Conservation (phyloP, 2,888 invertebrate genomes). For the Scaptomyza reducta region DNA sequence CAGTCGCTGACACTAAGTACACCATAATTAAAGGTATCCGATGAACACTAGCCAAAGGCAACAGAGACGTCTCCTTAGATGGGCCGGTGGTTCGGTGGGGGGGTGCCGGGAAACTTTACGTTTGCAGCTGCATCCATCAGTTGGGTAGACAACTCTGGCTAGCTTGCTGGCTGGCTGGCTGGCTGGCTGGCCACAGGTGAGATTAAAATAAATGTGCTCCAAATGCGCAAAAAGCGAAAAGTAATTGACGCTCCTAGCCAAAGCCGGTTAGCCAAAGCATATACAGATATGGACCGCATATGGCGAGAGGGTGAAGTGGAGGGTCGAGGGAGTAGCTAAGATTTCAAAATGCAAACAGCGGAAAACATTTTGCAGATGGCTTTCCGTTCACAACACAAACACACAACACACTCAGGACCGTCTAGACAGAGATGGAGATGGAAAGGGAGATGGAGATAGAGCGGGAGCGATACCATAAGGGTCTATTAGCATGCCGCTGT, state of each 20-base stretch:
- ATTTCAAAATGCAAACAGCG: constrained; percentile 76
- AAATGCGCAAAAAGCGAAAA: constrained; percentile 80
- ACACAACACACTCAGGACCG: background rate
- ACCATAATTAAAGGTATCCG: constrained; percentile 73
- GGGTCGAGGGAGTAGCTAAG: constrained; percentile 49
- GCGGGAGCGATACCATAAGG: constrained; percentile 30
- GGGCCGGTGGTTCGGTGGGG: background rate
- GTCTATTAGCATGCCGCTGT: constrained; percentile 70
- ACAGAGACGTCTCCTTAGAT: background rate
- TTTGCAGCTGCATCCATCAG: constrained; percentile 50
- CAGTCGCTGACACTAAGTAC: constrained; percentile 76
- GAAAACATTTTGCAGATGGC: constrained; percentile 67
- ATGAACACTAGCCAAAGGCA: constrained; percentile 26
- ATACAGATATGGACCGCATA: background rate
- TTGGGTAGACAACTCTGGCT: constrained; percentile 19
- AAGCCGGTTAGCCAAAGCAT: constrained; percentile 53
- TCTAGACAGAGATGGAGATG: background rate
- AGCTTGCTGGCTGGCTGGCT: background rate
- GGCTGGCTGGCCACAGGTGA: constrained; percentile 59
- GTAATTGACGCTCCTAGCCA: constrained; percentile 72
- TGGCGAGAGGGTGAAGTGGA: constrained; percentile 4
- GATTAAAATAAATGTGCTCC: constrained; percentile 81
- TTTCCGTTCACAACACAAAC: constrained; percentile 41
- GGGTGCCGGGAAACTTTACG: constrained; percentile 4
- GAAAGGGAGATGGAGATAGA: constrained; percentile 7